Evolutionary conservation across 2,797 vertebrate genomes (phyloP).

Genomic region (Borostomias antarcticus): DNA sequence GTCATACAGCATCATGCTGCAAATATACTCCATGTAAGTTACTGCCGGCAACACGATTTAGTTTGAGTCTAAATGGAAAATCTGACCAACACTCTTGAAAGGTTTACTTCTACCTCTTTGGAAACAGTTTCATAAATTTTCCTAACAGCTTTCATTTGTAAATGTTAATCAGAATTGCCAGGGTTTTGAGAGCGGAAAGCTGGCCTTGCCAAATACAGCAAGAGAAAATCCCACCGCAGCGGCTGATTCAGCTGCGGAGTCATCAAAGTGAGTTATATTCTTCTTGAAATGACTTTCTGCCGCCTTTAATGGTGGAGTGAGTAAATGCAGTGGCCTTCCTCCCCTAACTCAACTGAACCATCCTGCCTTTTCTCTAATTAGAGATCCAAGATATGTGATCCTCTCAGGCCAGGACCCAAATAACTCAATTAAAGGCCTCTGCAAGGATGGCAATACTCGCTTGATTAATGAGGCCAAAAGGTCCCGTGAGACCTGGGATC

Average conservation of each 20-base stretch:
- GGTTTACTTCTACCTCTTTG: neutral
- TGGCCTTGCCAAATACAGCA: neutral
- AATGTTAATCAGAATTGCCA: neutral
- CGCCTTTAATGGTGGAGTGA: slow-evolving; percentile 31
- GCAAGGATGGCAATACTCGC: slow-evolving; percentile 13
- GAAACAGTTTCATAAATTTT: neutral
- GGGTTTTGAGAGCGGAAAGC: neutral
- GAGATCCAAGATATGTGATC: slow-evolving; percentile 38
- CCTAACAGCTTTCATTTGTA: neutral
- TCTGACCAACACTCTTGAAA: neutral
- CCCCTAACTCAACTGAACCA: slow-evolving; percentile 11
- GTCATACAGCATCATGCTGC: neutral
- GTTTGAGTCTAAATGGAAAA: neutral
- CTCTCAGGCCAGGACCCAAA: slow-evolving; percentile 27
- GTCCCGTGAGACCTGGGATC: neutral
- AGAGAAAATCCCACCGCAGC: neutral
- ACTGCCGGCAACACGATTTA: neutral
- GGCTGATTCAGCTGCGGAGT: slow-evolving; percentile 25
- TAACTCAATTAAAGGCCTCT: slow-evolving; percentile 36
- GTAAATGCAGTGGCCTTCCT: slow-evolving; percentile 30
- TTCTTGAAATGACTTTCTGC: slow-evolving; percentile 37
- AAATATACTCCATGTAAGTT: neutral
- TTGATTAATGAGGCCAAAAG: slow-evolving; percentile 25
- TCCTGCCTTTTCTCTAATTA: slow-evolving; percentile 29
- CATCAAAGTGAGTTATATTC: slow-evolving; percentile 40